Conservation (phyloP, 2,113 vertebrate species). For the Clarias macrocephalus region DNA sequence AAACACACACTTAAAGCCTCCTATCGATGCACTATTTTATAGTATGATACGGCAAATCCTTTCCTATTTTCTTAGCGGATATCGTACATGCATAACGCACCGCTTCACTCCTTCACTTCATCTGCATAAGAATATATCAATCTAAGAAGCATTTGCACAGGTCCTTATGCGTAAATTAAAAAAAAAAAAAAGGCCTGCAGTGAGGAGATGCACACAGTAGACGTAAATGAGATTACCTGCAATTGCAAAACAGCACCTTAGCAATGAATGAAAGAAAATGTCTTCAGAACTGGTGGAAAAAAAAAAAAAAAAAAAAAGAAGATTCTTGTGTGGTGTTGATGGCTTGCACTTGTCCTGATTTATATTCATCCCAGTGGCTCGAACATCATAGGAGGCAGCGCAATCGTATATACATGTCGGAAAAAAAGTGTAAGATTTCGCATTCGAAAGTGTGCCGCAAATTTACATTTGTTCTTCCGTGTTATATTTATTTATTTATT, state of each 20-base stretch:
- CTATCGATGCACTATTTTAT: neutral
- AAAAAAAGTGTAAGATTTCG: neutral
- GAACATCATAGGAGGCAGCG: neutral
- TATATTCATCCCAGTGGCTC: neutral
- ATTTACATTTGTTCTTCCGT: slow-evolving; percentile 1
- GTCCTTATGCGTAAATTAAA: neutral
- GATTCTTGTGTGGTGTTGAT: neutral
- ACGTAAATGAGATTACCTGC: slow-evolving; percentile 1
- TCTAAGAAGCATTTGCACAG: neutral
- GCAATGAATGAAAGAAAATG: neutral
- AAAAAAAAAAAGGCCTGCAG: neutral
- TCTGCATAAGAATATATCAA: neutral
- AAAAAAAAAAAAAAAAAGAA: neutral
- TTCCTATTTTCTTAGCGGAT: neutral
- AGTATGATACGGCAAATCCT: neutral
- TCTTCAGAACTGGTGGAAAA: neutral
- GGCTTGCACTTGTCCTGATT: slow-evolving; percentile 10
- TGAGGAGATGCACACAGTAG: neutral
- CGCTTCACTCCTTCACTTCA: neutral
- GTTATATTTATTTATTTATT: neutral
- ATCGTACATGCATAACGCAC: neutral
- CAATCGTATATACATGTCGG: neutral
- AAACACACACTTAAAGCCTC: slow-evolving; percentile 35
- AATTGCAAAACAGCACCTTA: neutral
- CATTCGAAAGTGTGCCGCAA: neutral